Percentiles rank a stretch among this genome's conserved stretches.
Conservation (phyloP, 1,140 invertebrate species). For the Anthonomus grandis region DNA sequence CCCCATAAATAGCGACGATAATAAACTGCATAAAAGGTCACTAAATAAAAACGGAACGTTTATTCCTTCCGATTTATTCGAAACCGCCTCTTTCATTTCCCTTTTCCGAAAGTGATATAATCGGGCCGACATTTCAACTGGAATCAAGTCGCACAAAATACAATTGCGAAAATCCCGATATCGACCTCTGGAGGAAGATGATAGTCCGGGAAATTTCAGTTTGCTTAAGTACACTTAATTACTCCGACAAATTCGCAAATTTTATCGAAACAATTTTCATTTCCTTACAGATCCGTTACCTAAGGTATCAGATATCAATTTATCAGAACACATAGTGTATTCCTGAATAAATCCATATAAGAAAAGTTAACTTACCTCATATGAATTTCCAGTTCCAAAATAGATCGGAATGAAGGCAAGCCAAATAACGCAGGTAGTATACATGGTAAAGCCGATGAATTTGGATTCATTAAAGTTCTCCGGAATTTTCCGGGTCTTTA, state of each 20-base stretch:
- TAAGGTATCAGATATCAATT: no score
- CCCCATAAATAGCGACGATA: no score
- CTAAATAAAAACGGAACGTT: no score
- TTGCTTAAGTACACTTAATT: neutral
- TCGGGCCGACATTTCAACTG: neutral
- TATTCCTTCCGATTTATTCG: neutral
- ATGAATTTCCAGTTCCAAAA: constrained; percentile 65
- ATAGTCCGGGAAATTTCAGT: neutral
- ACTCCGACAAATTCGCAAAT: neutral
- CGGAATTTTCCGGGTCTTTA: constrained; percentile 72
- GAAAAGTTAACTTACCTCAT: constrained; percentile 51
- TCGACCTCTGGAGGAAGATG: neutral
- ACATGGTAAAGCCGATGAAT: constrained; percentile 75
- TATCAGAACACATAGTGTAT: no score
- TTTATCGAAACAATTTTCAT: no score
- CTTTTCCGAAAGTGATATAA: neutral
- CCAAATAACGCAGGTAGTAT: constrained; percentile 76
- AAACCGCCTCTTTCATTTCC: neutral
- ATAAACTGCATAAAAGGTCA: no score
- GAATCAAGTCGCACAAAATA: neutral
- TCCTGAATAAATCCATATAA: no score
- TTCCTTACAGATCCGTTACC: no score
- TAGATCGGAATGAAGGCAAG: constrained; percentile 72
- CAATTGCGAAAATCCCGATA: neutral
- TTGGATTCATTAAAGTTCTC: constrained; percentile 76